These are phyloP conservation scores for Geotria australis DNA, from an alignment of 2,797 vertebrate genomes.

Conservation along the genomic window DNA sequence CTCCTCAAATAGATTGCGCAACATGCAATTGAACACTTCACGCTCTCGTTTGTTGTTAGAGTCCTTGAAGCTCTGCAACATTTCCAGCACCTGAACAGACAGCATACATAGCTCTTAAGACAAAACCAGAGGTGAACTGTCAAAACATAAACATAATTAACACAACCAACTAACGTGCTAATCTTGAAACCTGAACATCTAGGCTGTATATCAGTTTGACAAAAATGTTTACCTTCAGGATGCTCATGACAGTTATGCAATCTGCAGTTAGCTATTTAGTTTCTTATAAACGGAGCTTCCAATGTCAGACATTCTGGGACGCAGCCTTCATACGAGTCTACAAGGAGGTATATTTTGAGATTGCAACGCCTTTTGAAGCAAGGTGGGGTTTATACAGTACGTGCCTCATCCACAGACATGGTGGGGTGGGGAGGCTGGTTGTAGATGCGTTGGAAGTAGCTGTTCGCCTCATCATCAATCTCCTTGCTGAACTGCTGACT, in stretches of 20 bases:
- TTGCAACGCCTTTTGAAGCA: too few relatives aligned
- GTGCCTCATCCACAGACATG: conserved; percentile 95
- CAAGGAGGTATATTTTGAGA: too few relatives aligned
- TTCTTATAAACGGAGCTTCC: too few relatives aligned
- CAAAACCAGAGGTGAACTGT: neutral
- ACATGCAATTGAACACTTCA: conserved; percentile 98
- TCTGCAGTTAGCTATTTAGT: too few relatives aligned
- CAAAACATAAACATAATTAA: neutral
- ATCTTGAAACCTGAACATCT: too few relatives aligned
- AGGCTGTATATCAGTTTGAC: too few relatives aligned
- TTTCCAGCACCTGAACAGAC: conserved; percentile 57
- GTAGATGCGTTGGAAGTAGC: conserved; percentile 98
- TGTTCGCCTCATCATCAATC: conserved; percentile 97
- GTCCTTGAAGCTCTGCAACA: conserved; percentile 97
- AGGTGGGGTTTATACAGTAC: too few relatives aligned
- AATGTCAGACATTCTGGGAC: too few relatives aligned
- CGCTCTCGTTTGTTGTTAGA: conserved; percentile 85
- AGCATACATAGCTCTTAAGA: neutral
- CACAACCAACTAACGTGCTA: too few relatives aligned
- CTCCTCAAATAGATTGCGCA: conserved; percentile 92
- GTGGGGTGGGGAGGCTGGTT: conserved; percentile 97
- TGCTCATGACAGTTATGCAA: too few relatives aligned
- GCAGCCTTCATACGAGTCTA: too few relatives aligned
- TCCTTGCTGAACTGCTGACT: conserved; percentile 99
- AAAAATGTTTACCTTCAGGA: too few relatives aligned